These are phyloP conservation scores for Myiagra hebetior DNA, from an alignment of 2,113 vertebrate species.

Conservation along the genomic window DNA sequence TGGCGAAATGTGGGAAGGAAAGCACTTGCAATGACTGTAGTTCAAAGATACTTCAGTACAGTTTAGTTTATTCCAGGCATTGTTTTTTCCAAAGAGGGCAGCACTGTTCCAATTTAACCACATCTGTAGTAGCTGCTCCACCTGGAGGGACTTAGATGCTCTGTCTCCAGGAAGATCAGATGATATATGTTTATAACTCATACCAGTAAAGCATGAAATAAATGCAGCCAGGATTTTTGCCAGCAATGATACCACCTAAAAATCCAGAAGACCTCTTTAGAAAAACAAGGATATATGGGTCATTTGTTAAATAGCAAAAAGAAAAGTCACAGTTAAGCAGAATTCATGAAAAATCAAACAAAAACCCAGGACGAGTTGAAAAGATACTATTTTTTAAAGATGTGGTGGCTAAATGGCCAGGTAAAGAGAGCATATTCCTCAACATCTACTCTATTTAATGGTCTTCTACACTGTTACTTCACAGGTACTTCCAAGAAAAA, in stretches of 20 bases:
- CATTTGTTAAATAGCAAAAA: neutral
- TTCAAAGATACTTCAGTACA: neutral
- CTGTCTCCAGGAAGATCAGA: neutral
- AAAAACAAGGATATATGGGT: neutral
- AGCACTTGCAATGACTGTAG: neutral
- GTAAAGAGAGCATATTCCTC: neutral
- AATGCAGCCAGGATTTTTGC: neutral
- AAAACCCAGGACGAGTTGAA: neutral
- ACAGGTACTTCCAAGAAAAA: neutral
- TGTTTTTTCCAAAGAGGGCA: neutral
- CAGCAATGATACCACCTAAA: neutral
- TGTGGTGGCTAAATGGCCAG: neutral
- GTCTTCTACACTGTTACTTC: neutral
- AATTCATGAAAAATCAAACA: neutral
- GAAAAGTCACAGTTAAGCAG: neutral
- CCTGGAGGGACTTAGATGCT: neutral
- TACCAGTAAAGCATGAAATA: neutral
- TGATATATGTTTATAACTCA: fast-evolving
- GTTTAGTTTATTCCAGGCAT: neutral
- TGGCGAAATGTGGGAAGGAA: neutral
- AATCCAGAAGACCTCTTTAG: neutral
- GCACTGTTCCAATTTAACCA: neutral
- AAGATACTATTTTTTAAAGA: neutral
- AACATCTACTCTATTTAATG: neutral
- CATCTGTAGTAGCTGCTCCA: neutral